These are phyloP conservation scores for Myrmophylax atrothorax DNA, from an alignment of 2,113 vertebrate genomes.

Conservation along the genomic window DNA sequence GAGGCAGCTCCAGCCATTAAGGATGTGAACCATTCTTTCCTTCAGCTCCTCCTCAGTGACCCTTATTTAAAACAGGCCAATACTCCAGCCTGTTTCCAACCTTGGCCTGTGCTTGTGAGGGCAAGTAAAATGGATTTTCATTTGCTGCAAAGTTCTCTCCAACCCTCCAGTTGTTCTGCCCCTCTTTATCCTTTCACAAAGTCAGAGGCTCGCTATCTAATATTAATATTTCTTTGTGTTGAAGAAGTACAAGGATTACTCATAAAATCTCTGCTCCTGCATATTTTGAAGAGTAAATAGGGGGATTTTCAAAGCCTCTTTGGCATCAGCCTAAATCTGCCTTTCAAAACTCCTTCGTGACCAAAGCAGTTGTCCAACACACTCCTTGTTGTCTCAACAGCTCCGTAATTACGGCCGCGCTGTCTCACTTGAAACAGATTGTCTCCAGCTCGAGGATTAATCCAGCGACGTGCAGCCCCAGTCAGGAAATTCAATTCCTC, in stretches of 20 bases:
- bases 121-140: not conserved
- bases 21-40: not conserved
- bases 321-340: conserved; percentile 43
- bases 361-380: conserved; percentile 22
- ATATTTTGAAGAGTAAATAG: conserved; percentile 10
- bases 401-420: not conserved
- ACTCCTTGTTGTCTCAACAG: conserved; percentile 15
- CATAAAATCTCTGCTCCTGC: conserved; percentile 8
- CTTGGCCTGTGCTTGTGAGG: not conserved
- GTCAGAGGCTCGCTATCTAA: not conserved
- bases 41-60: not conserved
- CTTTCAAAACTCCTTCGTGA: conserved; percentile 39
- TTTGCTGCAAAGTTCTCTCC: not conserved
- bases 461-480: not conserved
- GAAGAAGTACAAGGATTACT: conserved; percentile 21
- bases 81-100: not conserved
- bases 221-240: not conserved
- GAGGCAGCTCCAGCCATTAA: not conserved
- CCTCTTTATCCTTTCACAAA: not conserved
- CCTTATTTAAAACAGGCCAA: not conserved
- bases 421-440: conserved; percentile 6
- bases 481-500: conserved; percentile 4
- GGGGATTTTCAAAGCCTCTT: conserved; percentile 39
- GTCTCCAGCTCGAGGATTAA: conserved; percentile 17
- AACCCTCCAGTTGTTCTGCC: not conserved